phyloP scores from a whole-genome alignment of 2,113 vertebrate species.

The Deroptyus accipitrinus region DNA sequence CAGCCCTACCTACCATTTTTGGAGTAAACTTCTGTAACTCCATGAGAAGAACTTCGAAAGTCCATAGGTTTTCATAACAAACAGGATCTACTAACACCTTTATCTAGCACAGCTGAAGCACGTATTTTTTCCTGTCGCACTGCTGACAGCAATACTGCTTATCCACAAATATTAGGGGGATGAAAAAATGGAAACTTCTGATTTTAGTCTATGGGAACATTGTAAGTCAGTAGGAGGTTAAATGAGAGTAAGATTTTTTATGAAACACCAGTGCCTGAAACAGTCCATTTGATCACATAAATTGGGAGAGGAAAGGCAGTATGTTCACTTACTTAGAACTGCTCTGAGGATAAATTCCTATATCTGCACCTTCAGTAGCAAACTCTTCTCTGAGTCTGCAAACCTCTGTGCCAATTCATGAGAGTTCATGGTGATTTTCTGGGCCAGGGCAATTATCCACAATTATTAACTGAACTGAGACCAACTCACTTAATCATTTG shows the following conservation, averaged over 20 bases:
- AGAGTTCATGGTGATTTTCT: not conserved
- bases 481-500: not conserved
- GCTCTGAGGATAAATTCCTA: not conserved
- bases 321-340: not conserved
- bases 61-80: not conserved
- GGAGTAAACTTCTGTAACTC: not conserved
- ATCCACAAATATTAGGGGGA: not conserved
- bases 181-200: not conserved
- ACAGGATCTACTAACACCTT: not conserved
- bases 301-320: not conserved
- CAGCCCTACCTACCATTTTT: not conserved
- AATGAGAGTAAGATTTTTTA: not conserved
- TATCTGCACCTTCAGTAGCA: not conserved
- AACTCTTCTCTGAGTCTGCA: not conserved
- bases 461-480: not conserved
- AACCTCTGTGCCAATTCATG: not conserved
- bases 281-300: not conserved
- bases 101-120: not conserved
- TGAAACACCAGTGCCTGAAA: not conserved
- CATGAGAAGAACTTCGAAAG: not conserved
- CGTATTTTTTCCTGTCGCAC: not conserved
- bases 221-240: not conserved
- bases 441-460: not conserved
- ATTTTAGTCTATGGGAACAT: not conserved
- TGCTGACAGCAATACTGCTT: not conserved